A percentile compares a stretch with the other conserved stretches of the same genome.
Evolutionary conservation across 2,797 vertebrate species (phyloP).

Genomic region (Hydrophis major): DNA sequence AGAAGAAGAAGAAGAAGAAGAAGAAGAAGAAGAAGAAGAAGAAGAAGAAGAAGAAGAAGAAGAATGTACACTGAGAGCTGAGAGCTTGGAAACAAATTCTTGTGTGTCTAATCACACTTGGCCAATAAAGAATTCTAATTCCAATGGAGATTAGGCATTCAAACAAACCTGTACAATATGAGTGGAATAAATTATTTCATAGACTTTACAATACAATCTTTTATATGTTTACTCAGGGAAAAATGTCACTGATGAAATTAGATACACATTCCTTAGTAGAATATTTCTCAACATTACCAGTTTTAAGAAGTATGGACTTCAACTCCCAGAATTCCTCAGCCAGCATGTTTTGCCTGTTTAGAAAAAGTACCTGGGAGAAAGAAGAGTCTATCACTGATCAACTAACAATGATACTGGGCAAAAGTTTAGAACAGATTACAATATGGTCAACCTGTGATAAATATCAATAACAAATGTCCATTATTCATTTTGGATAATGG

Average conservation of each 20-base stretch:
- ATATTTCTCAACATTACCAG: too few relatives aligned
- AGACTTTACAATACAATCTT: background rate
- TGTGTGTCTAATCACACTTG: too few relatives aligned
- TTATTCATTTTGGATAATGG: background rate
- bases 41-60: too few relatives aligned
- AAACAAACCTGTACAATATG: background rate
- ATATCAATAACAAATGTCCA: background rate
- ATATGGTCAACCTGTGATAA: background rate
- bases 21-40: too few relatives aligned
- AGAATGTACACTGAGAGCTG: too few relatives aligned
- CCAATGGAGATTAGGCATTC: background rate
- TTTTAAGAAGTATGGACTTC: too few relatives aligned
- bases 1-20: too few relatives aligned
- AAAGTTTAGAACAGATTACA: background rate
- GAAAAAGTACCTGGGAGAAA: background rate
- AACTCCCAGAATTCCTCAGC: too few relatives aligned
- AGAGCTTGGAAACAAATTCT: too few relatives aligned
- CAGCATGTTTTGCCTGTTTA: background rate
- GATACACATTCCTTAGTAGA: background rate
- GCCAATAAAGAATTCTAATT: too few relatives aligned
- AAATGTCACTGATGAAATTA: background rate
- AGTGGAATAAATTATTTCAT: too few relatives aligned
- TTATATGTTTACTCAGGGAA: background rate
- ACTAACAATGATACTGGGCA: background rate
- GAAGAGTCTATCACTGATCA: background rate